Evolutionary conservation across 2,888 invertebrate species (phyloP).

Genomic region (Apotomis turbidana): DNA sequence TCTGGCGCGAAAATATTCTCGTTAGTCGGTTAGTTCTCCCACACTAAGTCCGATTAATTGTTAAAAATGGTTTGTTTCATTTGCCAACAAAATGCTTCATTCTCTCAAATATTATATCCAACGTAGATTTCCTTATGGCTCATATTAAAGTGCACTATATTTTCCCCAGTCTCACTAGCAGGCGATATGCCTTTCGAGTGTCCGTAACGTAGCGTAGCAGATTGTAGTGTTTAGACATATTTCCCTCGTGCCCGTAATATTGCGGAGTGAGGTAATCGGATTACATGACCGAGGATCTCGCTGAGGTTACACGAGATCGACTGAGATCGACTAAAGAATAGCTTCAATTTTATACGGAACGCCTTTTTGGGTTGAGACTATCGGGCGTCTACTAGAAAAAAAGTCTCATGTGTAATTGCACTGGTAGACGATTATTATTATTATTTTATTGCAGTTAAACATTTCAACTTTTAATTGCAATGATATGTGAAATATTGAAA

Average conservation of each 20-base stretch:
- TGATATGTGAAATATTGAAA: no score
- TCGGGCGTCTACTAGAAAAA: no score
- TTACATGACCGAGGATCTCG: slow-evolving; percentile 51
- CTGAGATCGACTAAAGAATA: slow-evolving; percentile 9
- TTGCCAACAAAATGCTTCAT: no score
- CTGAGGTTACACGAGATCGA: slow-evolving; percentile 35
- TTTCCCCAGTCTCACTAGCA: slow-evolving; percentile 15
- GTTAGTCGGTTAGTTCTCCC: no score
- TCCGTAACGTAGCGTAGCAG: slow-evolving; percentile 40
- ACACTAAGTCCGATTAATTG: no score
- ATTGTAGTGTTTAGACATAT: slow-evolving; percentile 69
- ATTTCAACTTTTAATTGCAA: no score
- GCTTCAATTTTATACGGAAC: slow-evolving; percentile 11
- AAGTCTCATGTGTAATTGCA: no score
- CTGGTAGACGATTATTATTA: no score
- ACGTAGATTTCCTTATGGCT: background rate
- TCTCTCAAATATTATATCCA: background rate
- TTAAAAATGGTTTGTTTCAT: no score
- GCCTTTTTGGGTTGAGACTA: no score
- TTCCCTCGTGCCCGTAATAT: slow-evolving; percentile 74
- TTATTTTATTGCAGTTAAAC: slow-evolving; percentile 17
- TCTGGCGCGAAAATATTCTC: no score
- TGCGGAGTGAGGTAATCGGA: slow-evolving; percentile 69
- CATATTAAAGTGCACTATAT: background rate
- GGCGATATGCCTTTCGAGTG: slow-evolving; percentile 35